Evolutionary conservation across 2,888 invertebrate genomes (phyloP).

Genomic region (Tenthredo scrophulariae): DNA sequence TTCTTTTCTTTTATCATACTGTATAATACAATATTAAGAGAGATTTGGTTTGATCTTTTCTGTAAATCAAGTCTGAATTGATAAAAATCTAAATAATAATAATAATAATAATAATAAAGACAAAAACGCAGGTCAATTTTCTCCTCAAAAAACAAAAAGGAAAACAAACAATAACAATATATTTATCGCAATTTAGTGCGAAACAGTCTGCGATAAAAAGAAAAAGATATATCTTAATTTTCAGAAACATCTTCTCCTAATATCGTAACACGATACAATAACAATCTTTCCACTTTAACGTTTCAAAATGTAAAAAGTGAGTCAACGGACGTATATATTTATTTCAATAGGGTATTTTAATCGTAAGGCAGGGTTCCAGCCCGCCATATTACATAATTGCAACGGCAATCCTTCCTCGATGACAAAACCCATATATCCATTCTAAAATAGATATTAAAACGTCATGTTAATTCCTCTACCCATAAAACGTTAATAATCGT

Average conservation of each 20-base stretch:
- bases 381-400: conserved; percentile 8
- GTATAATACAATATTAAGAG: neutral
- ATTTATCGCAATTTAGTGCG: neutral
- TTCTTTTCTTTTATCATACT: neutral
- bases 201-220: neutral
- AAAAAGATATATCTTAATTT: neutral
- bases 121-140: neutral
- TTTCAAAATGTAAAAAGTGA: neutral
- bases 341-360: neutral
- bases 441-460: neutral
- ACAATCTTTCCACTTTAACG: neutral
- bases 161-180: neutral
- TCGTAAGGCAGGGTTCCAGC: conserved; percentile 50
- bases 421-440: neutral
- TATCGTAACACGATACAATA: neutral
- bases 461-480: neutral
- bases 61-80: conserved; percentile 29
- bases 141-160: neutral
- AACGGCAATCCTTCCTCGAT: neutral
- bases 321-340: neutral
- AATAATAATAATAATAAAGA: conserved; percentile 5
- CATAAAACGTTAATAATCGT: neutral
- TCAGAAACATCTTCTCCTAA: neutral
- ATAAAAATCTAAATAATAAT: conserved; percentile 5
- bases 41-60: conserved; percentile 38